Evolutionary conservation across 2,797 vertebrate genomes (phyloP).

Genomic region (Hydrocynus forskahlii): DNA sequence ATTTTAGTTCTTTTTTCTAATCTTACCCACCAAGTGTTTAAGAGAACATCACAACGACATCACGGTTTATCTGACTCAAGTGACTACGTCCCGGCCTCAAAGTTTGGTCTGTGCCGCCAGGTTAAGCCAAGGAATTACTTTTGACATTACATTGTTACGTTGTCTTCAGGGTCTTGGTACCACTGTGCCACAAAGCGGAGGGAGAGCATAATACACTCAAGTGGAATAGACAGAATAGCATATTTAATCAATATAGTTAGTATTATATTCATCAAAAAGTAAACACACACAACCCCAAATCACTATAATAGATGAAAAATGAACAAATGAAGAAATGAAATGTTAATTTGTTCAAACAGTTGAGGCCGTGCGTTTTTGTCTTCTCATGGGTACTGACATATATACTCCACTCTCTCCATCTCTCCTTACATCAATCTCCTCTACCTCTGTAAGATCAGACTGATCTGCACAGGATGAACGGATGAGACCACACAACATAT

Average conservation of each 20-base stretch:
- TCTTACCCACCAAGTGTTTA: slow-evolving; percentile 84
- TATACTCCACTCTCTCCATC: background rate
- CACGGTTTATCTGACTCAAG: slow-evolving; percentile 75
- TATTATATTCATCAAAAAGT: slow-evolving; percentile 61
- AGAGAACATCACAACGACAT: slow-evolving; percentile 79
- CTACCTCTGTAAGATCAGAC: background rate
- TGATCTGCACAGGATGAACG: slow-evolving; percentile 19
- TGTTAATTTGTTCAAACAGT: slow-evolving; percentile 38
- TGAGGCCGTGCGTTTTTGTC: slow-evolving; percentile 2
- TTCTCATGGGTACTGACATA: slow-evolving; percentile 28
- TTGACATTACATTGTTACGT: background rate
- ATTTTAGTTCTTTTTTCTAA: slow-evolving; percentile 75
- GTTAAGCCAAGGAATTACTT: slow-evolving; percentile 19
- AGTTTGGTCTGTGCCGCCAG: slow-evolving; percentile 57
- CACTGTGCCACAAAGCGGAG: slow-evolving; percentile 44
- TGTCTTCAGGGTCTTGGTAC: slow-evolving; percentile 55
- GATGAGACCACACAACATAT: slow-evolving; percentile 42
- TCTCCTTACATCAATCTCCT: background rate
- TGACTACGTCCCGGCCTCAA: slow-evolving; percentile 63
- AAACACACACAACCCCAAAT: slow-evolving; percentile 63
- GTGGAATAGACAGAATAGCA: slow-evolving; percentile 55
- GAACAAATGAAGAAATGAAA: slow-evolving; percentile 57
- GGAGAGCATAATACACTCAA: slow-evolving; percentile 64
- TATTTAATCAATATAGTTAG: slow-evolving; percentile 39
- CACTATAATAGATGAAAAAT: slow-evolving; percentile 60